Evolutionary conservation across 2,888 invertebrate genomes (phyloP).

Genomic region (Trissonchulus latispiculum): DNA sequence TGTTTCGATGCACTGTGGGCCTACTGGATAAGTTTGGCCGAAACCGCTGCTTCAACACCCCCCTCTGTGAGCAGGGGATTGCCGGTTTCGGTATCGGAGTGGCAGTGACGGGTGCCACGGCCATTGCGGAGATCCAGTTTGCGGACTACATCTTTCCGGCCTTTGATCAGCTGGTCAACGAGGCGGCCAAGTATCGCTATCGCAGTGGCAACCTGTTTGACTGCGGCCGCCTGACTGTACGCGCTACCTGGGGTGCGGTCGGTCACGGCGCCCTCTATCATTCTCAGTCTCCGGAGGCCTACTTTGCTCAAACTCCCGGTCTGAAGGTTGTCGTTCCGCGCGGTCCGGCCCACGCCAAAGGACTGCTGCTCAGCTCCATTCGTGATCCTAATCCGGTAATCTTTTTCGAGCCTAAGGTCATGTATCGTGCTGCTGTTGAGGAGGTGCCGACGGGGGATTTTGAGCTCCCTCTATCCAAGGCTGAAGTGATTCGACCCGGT

Average conservation of each 20-base stretch:
- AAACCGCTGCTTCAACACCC: slow-evolving; percentile 91
- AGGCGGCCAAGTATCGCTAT: slow-evolving; percentile 89
- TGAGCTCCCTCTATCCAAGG: slow-evolving; percentile 63
- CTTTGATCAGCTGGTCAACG: slow-evolving; percentile 71
- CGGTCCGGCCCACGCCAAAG: slow-evolving; percentile 89
- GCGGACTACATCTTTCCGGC: slow-evolving; percentile 98
- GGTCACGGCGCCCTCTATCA: slow-evolving; percentile 97
- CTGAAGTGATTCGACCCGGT: slow-evolving; percentile 67
- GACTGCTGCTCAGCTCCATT: slow-evolving; percentile 76
- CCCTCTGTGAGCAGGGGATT: slow-evolving; percentile 89
- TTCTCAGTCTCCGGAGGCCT: slow-evolving; percentile 94
- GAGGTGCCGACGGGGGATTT: slow-evolving; percentile 75
- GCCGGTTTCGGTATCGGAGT: slow-evolving; percentile 87
- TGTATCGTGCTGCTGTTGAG: slow-evolving; percentile 78
- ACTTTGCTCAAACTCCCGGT: slow-evolving; percentile 90
- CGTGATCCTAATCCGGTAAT: slow-evolving; percentile 74
- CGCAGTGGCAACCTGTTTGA: slow-evolving; percentile 78
- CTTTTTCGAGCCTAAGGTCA: slow-evolving; percentile 88
- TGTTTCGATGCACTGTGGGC: slow-evolving; percentile 86
- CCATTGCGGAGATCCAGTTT: slow-evolving; percentile 97
- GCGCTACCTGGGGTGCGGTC: slow-evolving; percentile 90
- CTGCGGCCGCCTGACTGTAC: slow-evolving; percentile 72
- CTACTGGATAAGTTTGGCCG: slow-evolving; percentile 79
- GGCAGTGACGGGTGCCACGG: slow-evolving; percentile 78
- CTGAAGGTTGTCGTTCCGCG: slow-evolving; percentile 87